Percentiles rank a stretch among this genome's conserved stretches.
These are phyloP conservation scores for Chanos chanos DNA, from an alignment of 2,797 vertebrate species.

Conservation along the genomic window DNA sequence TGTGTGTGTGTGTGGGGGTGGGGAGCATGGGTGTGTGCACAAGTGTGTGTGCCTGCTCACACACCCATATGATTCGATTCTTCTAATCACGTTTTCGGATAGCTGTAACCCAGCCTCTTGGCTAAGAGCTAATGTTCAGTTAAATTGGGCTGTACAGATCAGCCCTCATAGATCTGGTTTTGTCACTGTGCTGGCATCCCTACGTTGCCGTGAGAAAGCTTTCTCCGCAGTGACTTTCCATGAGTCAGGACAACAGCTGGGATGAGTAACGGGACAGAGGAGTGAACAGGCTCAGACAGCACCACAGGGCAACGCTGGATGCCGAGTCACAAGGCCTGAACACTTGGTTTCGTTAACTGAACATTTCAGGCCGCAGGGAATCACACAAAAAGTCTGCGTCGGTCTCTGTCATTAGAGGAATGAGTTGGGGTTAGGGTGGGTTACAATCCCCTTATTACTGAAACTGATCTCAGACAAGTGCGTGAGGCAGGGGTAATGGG, in stretches of 20 bases:
- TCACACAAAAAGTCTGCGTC: too few species aligned
- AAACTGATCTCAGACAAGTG: constrained; percentile 19
- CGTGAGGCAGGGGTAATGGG: not conserved
- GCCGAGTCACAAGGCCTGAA: too few species aligned
- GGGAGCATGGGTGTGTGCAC: too few species aligned
- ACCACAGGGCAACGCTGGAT: not conserved
- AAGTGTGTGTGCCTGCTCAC: too few species aligned
- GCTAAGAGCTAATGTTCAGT: too few species aligned
- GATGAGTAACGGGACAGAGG: not conserved
- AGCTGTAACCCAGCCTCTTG: too few species aligned
- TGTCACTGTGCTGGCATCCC: not conserved
- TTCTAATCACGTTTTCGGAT: not conserved
- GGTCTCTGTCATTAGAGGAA: too few species aligned
- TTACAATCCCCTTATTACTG: constrained; percentile 19
- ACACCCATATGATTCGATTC: too few species aligned
- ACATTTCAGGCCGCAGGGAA: too few species aligned
- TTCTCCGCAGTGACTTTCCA: constrained; percentile 18
- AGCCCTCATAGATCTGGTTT: not conserved
- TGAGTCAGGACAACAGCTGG: constrained; percentile 38
- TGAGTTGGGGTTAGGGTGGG: not conserved
- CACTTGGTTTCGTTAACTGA: too few species aligned
- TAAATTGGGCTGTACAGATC: not conserved
- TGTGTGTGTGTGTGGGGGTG: too few species aligned
- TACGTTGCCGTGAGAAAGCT: not conserved
- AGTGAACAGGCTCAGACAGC: constrained; percentile 23